These are phyloP conservation scores for Hucho hucho DNA, from an alignment of 2,113 vertebrate species.

Conservation along the genomic window DNA sequence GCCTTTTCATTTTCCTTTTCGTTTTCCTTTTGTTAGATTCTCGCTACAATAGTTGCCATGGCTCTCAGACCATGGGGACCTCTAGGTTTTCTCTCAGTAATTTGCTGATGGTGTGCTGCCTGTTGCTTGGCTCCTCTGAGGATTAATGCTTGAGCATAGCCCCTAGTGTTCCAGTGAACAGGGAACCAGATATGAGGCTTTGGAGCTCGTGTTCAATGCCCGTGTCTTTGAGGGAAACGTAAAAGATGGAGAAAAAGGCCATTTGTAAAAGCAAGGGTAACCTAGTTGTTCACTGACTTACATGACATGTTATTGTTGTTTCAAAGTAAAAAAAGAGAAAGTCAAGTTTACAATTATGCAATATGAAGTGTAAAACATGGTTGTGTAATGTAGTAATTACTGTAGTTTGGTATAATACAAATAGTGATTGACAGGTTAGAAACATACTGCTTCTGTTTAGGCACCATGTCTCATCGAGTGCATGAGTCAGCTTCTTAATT, in stretches of 20 bases:
- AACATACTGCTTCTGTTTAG: no score
- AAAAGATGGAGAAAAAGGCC: not conserved
- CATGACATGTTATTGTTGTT: not conserved
- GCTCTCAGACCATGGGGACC: constrained; percentile 3
- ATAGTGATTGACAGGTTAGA: no score
- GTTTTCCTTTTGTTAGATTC: not conserved
- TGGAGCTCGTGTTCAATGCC: not conserved
- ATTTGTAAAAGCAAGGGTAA: not conserved
- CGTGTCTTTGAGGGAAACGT: not conserved
- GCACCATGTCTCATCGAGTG: no score
- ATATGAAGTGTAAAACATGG: no score
- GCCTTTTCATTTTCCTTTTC: not conserved
- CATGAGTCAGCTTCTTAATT: no score
- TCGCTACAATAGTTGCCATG: not conserved
- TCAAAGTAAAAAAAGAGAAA: not conserved
- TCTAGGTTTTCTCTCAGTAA: not conserved
- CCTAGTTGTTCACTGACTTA: not conserved
- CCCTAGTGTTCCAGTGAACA: not conserved
- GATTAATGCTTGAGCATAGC: not conserved
- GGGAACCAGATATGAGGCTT: not conserved
- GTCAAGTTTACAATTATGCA: no score
- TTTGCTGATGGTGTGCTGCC: constrained; percentile 1
- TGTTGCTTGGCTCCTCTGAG: not conserved
- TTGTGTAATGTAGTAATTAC: no score
- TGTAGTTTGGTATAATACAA: no score